phyloP scores from a whole-genome alignment of 2,888 invertebrate species.

The Trichopria drosophilae region DNA sequence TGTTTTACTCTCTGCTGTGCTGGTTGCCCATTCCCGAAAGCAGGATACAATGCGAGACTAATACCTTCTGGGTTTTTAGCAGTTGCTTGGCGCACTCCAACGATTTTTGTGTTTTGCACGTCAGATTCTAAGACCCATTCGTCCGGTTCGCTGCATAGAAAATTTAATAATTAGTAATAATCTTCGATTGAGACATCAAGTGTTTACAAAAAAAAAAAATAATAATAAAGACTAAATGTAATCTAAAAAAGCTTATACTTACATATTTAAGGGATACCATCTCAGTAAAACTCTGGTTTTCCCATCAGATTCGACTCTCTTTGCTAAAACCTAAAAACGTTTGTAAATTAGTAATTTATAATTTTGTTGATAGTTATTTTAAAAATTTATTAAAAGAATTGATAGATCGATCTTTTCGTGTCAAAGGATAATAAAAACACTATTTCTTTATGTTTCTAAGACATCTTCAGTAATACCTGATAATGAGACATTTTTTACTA shows the following conservation, averaged over 20 bases:
- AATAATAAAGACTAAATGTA: neutral
- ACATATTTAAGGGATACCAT: constrained; percentile 87
- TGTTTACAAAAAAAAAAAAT: neutral
- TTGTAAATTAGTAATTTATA: no score
- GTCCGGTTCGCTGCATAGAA: constrained; percentile 73
- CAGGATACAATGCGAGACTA: constrained; percentile 48
- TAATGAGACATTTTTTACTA: no score
- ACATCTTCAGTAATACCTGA: no score
- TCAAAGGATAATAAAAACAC: no score
- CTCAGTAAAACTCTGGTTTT: constrained; percentile 74
- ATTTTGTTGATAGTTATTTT: no score
- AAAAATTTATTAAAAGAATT: no score
- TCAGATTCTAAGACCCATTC: constrained; percentile 78
- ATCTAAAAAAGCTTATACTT: constrained; percentile 59
- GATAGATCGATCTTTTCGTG: no score
- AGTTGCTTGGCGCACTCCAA: constrained; percentile 50
- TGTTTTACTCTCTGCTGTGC: constrained; percentile 48
- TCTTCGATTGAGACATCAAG: no score
- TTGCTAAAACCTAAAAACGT: constrained; percentile 66
- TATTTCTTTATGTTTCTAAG: no score
- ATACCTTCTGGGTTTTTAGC: constrained; percentile 45
- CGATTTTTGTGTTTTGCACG: constrained; percentile 54
- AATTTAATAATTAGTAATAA: constrained; percentile 6
- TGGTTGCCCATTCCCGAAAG: constrained; percentile 42
- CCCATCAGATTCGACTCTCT: constrained; percentile 68